Evolutionary conservation across 2,888 invertebrate species (phyloP), one percentile per base, ranked within the genome.

Genomic region (Rhopalosiphum nymphaeae): DNA sequence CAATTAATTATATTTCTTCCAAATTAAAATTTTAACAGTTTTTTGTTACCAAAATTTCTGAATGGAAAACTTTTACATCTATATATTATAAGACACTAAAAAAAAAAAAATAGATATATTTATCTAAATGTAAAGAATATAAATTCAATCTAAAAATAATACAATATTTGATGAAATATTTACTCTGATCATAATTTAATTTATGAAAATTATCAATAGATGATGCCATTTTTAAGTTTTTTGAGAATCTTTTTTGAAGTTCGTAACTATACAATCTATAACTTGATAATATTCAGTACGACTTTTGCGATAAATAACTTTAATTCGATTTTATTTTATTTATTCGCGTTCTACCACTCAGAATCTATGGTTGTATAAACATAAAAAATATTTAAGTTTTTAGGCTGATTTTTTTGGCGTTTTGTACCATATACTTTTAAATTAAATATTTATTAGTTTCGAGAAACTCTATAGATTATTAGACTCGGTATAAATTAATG

Each of bases 81-180:
- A 88, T n/a, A 88, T 88, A 44, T 88, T 88, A 88, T 53, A 53
- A 88, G 87, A 36, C n/a, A n/a, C 87, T 88, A 88, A 53, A 88
- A 53, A 88, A 36, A 53, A 88, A 88, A 88, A 53, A 88, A n/a
- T 88, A 88, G 85, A 44, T 85, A 85, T 44, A 85, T 46, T 85
- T 46, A 46, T 29, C 46, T 46, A 88, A 88, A 88, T 88, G 21
- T 46, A 88, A 53, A 5, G 16, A 53, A 53, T n/a, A 86, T 3
- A 86, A 86, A 88, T 53, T 88, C n/a, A 53, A 4, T 88, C 36
- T 88, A 88, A 46, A 46, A 46, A 7, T 7, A 46, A 46, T 46
- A 46, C 53, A 88, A 88, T 36, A n/a, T 88, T 88, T 9, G n/a
- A 53, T 36, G 53, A 88, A 88, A 53, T 88, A 88, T 21, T 42